phyloP scores from a whole-genome alignment of 2,888 invertebrate species.

The Acanthoscelides obtectus region DNA sequence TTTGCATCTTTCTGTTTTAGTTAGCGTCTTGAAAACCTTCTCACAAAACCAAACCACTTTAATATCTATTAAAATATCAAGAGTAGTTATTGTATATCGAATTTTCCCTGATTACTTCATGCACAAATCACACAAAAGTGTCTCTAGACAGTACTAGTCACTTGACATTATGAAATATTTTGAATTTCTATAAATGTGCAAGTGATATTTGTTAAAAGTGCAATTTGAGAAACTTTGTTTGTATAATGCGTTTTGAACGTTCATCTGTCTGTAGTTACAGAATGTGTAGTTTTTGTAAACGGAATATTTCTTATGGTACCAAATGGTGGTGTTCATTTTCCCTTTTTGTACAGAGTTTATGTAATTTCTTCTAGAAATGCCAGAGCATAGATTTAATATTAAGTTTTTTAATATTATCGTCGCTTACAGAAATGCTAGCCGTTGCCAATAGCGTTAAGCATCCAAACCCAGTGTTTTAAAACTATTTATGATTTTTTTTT shows the following conservation, averaged over 20 bases:
- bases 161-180: too few species aligned
- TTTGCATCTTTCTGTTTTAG: too few species aligned
- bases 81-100: too few species aligned
- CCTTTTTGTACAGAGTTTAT: conserved; percentile 23
- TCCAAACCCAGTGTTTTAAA: conserved; percentile 40
- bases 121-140: too few species aligned
- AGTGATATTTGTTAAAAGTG: too few species aligned
- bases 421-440: conserved; percentile 34
- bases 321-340: conserved; percentile 1
- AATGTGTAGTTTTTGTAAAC: neutral
- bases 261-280: neutral
- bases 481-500: conserved; percentile 33
- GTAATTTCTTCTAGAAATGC: conserved; percentile 38
- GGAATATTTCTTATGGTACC: neutral
- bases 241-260: neutral
- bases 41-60: too few species aligned
- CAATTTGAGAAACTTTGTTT: neutral
- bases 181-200: too few species aligned
- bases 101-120: too few species aligned
- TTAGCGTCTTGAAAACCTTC: too few species aligned
- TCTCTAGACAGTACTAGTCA: too few species aligned
- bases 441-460: conserved; percentile 36
- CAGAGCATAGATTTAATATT: conserved; percentile 40
- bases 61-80: too few species aligned
- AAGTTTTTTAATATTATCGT: conserved; percentile 41